These are phyloP conservation scores for Pasiphila rectangulata DNA, from an alignment of 2,888 invertebrate species.

Conservation along the genomic window DNA sequence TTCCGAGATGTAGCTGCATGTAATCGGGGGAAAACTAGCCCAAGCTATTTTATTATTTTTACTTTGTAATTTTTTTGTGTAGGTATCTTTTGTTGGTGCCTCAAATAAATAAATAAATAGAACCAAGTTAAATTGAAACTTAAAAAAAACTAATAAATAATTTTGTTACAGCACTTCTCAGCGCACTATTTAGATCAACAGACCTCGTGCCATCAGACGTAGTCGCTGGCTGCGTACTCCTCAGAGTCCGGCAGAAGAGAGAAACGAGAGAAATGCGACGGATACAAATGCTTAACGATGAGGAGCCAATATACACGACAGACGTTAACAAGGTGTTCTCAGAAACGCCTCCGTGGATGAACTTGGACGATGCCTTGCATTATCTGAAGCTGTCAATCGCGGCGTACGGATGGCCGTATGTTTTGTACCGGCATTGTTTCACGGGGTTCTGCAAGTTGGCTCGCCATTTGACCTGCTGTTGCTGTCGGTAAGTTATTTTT, in stretches of 20 bases:
- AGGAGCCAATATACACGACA: slow-evolving; percentile 84
- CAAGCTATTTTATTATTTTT: too few species aligned
- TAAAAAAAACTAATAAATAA: too few species aligned
- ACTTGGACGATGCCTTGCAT: slow-evolving; percentile 86
- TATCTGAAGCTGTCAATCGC: slow-evolving; percentile 90
- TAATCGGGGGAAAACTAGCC: too few species aligned
- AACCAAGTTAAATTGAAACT: neutral
- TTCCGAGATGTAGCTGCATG: too few species aligned
- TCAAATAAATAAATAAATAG: too few species aligned
- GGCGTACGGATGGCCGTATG: slow-evolving; percentile 94
- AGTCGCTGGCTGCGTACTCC: slow-evolving; percentile 91
- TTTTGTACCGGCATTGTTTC: slow-evolving; percentile 87
- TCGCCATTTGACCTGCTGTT: slow-evolving; percentile 86
- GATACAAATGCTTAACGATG: slow-evolving; percentile 83
- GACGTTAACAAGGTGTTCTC: slow-evolving; percentile 83
- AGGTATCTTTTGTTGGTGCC: too few species aligned
- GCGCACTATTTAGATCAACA: slow-evolving; percentile 89
- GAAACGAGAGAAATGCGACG: slow-evolving; percentile 86
- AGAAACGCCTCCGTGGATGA: slow-evolving; percentile 89
- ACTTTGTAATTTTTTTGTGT: too few species aligned
- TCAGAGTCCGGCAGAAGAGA: slow-evolving; percentile 87
- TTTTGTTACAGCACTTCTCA: slow-evolving; percentile 83
- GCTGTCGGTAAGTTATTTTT: slow-evolving; percentile 79
- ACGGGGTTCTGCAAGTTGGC: slow-evolving; percentile 88
- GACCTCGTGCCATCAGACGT: slow-evolving; percentile 94